phyloP scores from a whole-genome alignment of 1,140 invertebrate genomes.

The Piezodorus guildinii region DNA sequence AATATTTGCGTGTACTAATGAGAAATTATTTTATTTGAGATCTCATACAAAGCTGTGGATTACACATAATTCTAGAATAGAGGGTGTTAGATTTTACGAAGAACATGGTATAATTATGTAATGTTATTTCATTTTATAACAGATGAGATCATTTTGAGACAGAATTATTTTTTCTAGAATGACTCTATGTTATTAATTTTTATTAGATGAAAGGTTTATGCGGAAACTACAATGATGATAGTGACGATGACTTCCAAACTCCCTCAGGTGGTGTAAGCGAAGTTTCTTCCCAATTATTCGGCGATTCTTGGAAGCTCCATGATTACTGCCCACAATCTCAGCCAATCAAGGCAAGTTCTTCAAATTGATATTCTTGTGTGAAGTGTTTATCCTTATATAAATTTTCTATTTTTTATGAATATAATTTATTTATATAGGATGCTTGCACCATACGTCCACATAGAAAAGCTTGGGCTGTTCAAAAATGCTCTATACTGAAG shows the following conservation, averaged over 20 bases:
- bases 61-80: too few relatives aligned
- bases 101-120: not conserved
- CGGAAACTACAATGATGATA: conserved; percentile 80
- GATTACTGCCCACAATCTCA: conserved; percentile 47
- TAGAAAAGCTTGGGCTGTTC: conserved; percentile 61
- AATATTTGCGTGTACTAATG: too few relatives aligned
- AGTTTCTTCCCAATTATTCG: conserved; percentile 60
- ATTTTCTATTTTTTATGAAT: not conserved
- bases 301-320: conserved; percentile 76
- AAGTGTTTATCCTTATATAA: not conserved
- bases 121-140: not conserved
- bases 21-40: too few relatives aligned
- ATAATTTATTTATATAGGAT: conserved; percentile 35
- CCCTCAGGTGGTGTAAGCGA: conserved; percentile 60
- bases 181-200: not conserved
- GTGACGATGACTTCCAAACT: conserved; percentile 69
- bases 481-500: conserved; percentile 62
- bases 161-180: too few relatives aligned
- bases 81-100: too few relatives aligned
- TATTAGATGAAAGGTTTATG: conserved; percentile 67
- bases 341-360: conserved; percentile 19
- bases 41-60: too few relatives aligned
- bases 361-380: not conserved
- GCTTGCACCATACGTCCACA: conserved; percentile 61
- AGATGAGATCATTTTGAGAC: too few relatives aligned